Percentiles rank a stretch among this genome's conserved stretches.
Evolutionary conservation across 2,113 vertebrate genomes (phyloP).

Genomic region (Scolopax mira): DNA sequence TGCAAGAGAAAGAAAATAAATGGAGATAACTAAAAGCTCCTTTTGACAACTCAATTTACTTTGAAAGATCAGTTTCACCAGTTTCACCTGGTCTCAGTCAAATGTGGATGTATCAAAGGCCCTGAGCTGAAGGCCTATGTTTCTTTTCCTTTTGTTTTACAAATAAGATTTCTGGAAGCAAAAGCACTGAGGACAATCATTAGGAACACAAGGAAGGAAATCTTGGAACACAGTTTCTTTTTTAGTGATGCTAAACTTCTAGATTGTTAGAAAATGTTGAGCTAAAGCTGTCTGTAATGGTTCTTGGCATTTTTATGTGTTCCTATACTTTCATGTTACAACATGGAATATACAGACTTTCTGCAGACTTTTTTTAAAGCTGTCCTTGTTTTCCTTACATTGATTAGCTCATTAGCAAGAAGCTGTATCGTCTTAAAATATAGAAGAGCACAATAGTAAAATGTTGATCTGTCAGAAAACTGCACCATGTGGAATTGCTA

Average conservation of each 20-base stretch:
- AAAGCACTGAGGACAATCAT: neutral
- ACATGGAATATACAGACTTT: neutral
- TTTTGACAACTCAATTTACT: neutral
- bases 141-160: neutral
- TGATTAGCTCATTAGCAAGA: neutral
- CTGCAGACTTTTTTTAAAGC: neutral
- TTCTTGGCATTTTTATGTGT: neutral
- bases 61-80: neutral
- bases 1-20: neutral
- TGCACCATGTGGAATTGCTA: neutral
- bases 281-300: neutral
- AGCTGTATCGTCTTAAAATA: neutral
- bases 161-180: neutral
- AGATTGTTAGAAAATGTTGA: neutral
- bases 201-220: neutral
- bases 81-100: neutral
- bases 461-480: neutral
- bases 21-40: neutral
- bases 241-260: neutral
- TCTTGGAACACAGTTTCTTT: neutral
- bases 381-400: neutral
- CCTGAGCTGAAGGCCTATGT: neutral
- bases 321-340: neutral
- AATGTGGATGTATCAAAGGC: too few relatives aligned
- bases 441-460: neutral